A percentile compares a stretch with the other conserved stretches of the same genome.
phyloP scores from a whole-genome alignment of 1,140 invertebrate species.

The Formica exsecta region DNA sequence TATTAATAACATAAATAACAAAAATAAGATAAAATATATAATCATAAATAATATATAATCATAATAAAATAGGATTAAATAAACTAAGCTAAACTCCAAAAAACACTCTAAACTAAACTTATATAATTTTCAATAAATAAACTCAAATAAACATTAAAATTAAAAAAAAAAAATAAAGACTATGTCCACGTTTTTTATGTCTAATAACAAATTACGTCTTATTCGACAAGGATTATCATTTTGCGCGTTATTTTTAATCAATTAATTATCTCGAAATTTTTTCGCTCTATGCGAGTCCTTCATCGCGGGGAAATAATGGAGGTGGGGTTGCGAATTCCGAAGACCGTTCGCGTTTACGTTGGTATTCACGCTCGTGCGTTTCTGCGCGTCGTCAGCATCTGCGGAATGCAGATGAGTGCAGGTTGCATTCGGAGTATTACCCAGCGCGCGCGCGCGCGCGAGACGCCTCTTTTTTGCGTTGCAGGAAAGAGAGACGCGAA shows the following conservation, averaged over 20 bases:
- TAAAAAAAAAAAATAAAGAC: no score
- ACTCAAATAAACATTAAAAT: no score
- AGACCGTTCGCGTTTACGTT: slow-evolving; percentile 28
- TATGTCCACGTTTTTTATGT: neutral
- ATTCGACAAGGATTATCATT: neutral
- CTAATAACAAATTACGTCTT: neutral
- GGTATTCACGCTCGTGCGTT: slow-evolving; percentile 42
- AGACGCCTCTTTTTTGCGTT: slow-evolving; percentile 31
- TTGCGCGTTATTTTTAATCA: no score
- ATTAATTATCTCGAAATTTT: neutral
- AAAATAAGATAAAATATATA: no score
- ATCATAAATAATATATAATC: no score
- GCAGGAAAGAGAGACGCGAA: slow-evolving; percentile 38
- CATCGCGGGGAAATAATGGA: neutral
- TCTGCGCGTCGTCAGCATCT: slow-evolving; percentile 36
- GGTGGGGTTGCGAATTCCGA: slow-evolving; percentile 31
- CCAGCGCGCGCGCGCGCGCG: slow-evolving; percentile 12
- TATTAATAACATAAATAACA: no score
- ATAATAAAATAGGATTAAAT: no score
- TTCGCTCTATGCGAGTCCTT: neutral
- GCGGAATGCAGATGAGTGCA: slow-evolving; percentile 57
- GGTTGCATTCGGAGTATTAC: slow-evolving; percentile 54
- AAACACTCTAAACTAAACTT: no score
- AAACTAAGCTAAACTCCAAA: no score
- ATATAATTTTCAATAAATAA: no score